Conservation (phyloP, 1,140 invertebrate species). For the Yoshiicerus persimilis region DNA sequence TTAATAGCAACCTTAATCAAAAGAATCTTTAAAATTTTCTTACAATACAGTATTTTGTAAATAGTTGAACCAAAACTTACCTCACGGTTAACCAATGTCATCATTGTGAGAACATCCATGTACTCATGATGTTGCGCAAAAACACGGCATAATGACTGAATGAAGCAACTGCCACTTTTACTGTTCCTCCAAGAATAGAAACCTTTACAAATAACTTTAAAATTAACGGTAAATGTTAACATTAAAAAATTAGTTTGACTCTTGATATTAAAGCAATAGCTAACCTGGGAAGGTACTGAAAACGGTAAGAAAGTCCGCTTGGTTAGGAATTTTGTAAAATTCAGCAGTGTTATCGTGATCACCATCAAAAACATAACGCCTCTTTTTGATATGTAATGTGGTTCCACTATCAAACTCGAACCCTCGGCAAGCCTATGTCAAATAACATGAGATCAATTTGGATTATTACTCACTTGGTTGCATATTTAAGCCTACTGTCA, state of each 20-base stretch:
- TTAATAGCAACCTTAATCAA: constrained; percentile 68
- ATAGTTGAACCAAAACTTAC: not conserved
- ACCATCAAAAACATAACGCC: constrained; percentile 42
- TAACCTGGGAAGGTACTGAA: constrained; percentile 62
- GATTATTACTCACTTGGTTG: no score
- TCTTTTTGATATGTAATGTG: not conserved
- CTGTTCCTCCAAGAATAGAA: not conserved
- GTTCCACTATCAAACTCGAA: constrained; percentile 53
- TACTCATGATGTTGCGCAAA: constrained; percentile 69
- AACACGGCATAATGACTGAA: constrained; percentile 85
- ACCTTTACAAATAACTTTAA: constrained; percentile 52
- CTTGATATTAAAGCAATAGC: not conserved
- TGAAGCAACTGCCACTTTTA: constrained; percentile 84
- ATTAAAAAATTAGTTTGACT: not conserved
- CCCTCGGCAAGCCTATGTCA: constrained; percentile 54
- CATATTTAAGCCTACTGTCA: no score
- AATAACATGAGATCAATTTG: not conserved
- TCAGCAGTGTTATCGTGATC: not conserved
- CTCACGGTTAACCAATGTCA: constrained; percentile 75
- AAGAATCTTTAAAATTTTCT: not conserved
- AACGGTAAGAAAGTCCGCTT: constrained; percentile 62
- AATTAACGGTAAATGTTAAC: no score
- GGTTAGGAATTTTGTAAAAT: constrained; percentile 58
- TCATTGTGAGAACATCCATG: constrained; percentile 77
- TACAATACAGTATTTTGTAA: no score